A percentile compares a stretch with the other conserved stretches of the same genome.
These are phyloP conservation scores for Threskiornis aethiopicus DNA, from an alignment of 2,797 vertebrate species.

Conservation along the genomic window DNA sequence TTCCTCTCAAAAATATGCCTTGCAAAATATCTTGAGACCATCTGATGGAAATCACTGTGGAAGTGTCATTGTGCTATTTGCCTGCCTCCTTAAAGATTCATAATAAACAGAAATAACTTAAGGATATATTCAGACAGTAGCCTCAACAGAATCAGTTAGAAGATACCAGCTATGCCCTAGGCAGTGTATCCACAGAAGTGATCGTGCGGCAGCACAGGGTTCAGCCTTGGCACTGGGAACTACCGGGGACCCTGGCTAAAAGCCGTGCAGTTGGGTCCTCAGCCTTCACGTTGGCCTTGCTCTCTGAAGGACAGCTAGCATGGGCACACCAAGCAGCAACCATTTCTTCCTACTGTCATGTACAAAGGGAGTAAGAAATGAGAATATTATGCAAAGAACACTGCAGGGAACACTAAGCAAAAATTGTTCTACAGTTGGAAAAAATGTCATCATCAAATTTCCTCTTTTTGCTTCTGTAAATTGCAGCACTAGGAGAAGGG, in stretches of 20 bases:
- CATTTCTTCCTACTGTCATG: background rate
- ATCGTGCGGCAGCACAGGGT: background rate
- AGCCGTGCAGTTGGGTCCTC: background rate
- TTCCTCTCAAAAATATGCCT: background rate
- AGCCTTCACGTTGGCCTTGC: background rate
- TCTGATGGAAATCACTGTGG: background rate
- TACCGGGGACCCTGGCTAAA: background rate
- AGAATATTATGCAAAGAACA: background rate
- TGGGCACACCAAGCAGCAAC: background rate
- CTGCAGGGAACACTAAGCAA: slow-evolving; percentile 8
- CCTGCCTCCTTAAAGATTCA: background rate
- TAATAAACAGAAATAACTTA: background rate
- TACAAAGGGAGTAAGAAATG: background rate
- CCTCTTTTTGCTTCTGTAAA: slow-evolving; percentile 36
- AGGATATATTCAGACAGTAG: background rate
- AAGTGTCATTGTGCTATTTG: background rate
- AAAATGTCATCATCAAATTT: slow-evolving; percentile 1
- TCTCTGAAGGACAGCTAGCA: background rate
- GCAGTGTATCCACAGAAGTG: background rate
- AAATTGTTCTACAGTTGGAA: background rate
- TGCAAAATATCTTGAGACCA: background rate
- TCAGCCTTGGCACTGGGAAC: background rate
- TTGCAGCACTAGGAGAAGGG: background rate
- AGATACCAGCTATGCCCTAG: background rate
- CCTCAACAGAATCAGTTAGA: background rate